Conservation (phyloP, 2,797 vertebrate genomes). For the Bucorvus abyssinicus region DNA sequence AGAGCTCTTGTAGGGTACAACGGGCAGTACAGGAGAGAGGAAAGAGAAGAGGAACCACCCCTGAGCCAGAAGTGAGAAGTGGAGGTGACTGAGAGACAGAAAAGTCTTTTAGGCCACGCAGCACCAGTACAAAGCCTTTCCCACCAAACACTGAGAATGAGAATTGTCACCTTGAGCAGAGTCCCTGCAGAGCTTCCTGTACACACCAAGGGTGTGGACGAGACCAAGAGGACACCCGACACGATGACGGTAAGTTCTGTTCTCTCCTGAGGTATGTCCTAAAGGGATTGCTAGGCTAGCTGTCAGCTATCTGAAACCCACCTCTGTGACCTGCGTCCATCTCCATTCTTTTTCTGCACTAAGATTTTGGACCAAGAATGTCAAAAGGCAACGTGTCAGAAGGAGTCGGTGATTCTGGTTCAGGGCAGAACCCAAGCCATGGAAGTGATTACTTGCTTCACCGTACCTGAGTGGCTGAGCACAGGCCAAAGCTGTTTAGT, state of each 20-base stretch:
- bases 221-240: not conserved
- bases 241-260: rapidly evolving
- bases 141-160: not conserved
- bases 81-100: not conserved
- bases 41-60: not conserved
- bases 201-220: not conserved
- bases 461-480: not conserved
- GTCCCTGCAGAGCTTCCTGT: not conserved
- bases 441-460: not conserved
- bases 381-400: not conserved
- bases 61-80: not conserved
- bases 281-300: not conserved
- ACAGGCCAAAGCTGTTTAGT: not conserved
- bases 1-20: not conserved
- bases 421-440: not conserved
- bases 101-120: not conserved
- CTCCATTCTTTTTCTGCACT: not conserved
- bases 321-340: too few species aligned
- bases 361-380: not conserved
- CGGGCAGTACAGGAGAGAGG: not conserved
- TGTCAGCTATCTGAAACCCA: not conserved
- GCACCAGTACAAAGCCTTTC: not conserved
- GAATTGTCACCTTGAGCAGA: not conserved
- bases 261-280: not conserved
- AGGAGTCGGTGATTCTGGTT: not conserved